Evolutionary conservation across 2,797 vertebrate genomes (phyloP).

Genomic region (Sebastes trivittatus): DNA sequence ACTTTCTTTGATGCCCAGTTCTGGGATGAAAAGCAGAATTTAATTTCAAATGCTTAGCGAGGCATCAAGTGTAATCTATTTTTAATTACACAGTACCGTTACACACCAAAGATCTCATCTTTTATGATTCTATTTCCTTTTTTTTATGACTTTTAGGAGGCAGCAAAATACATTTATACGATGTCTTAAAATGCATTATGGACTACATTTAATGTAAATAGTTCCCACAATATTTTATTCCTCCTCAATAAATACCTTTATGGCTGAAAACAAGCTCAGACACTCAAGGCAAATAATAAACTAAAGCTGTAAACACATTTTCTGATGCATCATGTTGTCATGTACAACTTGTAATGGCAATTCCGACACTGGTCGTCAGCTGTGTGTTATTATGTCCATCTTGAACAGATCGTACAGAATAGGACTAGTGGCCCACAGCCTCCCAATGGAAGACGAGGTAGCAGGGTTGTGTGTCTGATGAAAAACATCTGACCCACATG

Average conservation of each 20-base stretch:
- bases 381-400: slow-evolving; percentile 75
- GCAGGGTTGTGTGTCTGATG: slow-evolving; percentile 80
- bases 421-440: slow-evolving; percentile 80
- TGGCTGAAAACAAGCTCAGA: not conserved
- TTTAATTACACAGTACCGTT: not conserved
- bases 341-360: slow-evolving; percentile 1
- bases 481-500: slow-evolving; percentile 51
- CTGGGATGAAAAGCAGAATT: not conserved
- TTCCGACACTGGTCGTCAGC: slow-evolving; percentile 46
- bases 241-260: not conserved
- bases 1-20: not conserved
- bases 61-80: not conserved
- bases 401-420: slow-evolving; percentile 88
- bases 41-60: not conserved
- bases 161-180: not conserved
- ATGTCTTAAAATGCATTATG: not conserved
- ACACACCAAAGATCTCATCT: not conserved
- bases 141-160: not conserved
- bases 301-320: not conserved
- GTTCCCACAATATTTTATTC: not conserved
- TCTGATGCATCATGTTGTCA: not conserved
- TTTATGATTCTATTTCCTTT: not conserved
- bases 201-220: not conserved
- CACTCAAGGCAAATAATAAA: not conserved
- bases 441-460: slow-evolving; percentile 79